These are phyloP conservation scores for Pseudeuparius sepicola DNA, from an alignment of 2,888 invertebrate genomes.

Conservation along the genomic window DNA sequence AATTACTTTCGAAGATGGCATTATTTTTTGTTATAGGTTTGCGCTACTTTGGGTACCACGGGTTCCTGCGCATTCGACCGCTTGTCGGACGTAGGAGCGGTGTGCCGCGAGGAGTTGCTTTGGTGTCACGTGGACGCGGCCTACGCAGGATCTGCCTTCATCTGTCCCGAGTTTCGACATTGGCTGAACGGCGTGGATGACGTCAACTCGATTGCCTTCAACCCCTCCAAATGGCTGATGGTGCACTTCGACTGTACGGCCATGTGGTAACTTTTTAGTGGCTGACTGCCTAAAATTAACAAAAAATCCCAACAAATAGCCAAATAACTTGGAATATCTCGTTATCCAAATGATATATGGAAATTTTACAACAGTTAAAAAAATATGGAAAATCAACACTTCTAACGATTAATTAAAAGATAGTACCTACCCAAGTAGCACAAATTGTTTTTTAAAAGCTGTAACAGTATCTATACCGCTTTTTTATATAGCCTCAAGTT, in stretches of 20 bases:
- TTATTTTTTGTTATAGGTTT: constrained; percentile 77
- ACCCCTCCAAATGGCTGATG: constrained; percentile 98
- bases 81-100: constrained; percentile 55
- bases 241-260: constrained; percentile 98
- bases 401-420: too few relatives aligned
- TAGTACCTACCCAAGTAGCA: too few relatives aligned
- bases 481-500: too few relatives aligned
- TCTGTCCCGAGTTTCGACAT: constrained; percentile 90
- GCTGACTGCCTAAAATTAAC: not conserved
- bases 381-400: too few relatives aligned
- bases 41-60: constrained; percentile 92
- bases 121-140: constrained; percentile 99
- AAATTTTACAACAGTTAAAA: too few relatives aligned
- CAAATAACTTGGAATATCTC: too few relatives aligned
- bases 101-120: constrained; percentile 67
- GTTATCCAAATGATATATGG: too few relatives aligned
- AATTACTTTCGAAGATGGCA: too few relatives aligned
- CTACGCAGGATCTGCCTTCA: constrained; percentile 91
- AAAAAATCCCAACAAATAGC: not conserved
- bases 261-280: constrained; percentile 67
- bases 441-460: too few relatives aligned
- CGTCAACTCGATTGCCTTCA: constrained; percentile 94
- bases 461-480: too few relatives aligned
- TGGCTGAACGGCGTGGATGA: constrained; percentile 86
- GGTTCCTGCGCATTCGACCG: constrained; percentile 96